These are phyloP conservation scores for Cynopterus sphinx DNA, from an alignment of 2,797 vertebrate genomes.

Conservation along the genomic window DNA sequence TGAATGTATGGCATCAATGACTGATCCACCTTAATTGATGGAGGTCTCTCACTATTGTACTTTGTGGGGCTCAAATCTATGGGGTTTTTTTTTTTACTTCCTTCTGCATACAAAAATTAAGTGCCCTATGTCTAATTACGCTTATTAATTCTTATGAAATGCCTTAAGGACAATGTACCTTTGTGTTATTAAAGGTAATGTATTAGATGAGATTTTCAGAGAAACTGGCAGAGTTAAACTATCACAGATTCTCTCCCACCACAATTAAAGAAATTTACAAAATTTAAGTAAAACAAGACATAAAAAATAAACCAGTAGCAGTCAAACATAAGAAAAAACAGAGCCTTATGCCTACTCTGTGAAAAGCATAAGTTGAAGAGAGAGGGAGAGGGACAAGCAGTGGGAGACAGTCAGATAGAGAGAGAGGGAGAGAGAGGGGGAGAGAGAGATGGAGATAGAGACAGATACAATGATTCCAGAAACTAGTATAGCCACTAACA, in stretches of 20 bases:
- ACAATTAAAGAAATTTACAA: conserved; percentile 16
- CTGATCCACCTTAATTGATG: neutral
- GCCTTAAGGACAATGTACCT: neutral
- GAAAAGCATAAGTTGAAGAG: neutral
- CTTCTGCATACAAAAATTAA: neutral
- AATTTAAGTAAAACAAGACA: neutral
- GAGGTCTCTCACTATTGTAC: neutral
- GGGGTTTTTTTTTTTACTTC: neutral
- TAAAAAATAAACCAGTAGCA: neutral
- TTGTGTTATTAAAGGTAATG: neutral
- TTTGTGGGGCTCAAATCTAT: neutral
- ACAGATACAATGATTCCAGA: neutral
- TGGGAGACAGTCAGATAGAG: neutral
- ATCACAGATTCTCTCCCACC: neutral
- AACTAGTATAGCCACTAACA: neutral
- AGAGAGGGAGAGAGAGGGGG: too few relatives aligned
- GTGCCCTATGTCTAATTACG: neutral
- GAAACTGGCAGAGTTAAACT: neutral
- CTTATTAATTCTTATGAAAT: neutral
- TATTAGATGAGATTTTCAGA: neutral
- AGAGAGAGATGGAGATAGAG: neutral
- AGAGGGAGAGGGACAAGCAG: neutral
- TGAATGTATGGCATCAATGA: neutral
- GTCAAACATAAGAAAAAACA: conserved; percentile 5
- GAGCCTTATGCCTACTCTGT: neutral